Evolutionary conservation across 2,888 invertebrate species (phyloP), one percentile per base, ranked within the genome.

Genomic region (Chydorus sphaericus): DNA sequence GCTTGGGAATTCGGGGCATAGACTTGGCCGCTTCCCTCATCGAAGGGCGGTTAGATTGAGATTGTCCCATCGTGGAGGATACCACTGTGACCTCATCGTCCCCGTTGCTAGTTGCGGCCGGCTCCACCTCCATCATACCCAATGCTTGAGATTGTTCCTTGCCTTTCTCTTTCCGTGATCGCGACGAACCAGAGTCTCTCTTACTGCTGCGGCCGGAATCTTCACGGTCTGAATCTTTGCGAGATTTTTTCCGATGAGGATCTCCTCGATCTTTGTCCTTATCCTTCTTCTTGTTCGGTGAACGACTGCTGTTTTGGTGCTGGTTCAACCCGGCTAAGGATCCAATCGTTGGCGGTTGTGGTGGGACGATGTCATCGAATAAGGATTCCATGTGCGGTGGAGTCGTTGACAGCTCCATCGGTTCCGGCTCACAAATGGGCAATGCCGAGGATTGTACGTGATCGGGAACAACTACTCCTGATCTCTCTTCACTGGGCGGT

Each of bases 1-100:
- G 28, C 30, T 54, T 54, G 29, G 54, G 54, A 31, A 54, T 54
- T 11, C 39, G 44, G 18, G 54, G 54, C 54, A 54, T 28, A 14
- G 39, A 29, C 26, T 54, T 54, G 33, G 50, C 50, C 2, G 50
- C 50, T 20, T 50, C 50, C 30, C 50, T 28, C 20, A 44, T 26
- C 14, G 5, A 26, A 28, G 44, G 44, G n/a, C 30, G 50, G 29
- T 50, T 50, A 11, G 29, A 11, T 8, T n/a, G 30, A 5, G 28
- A 30, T 18, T 18, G 29, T 20, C 29, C 50, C 23, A 18, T 30
- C n/a, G 18, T 18, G 18, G 20, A 20, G 11, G 18, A 28, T 29
- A 31, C 30, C 29, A 29, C 50, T 16, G 29, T 30, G 18, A 31
- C 50, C 30, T 30, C 50, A 28, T 50, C 50, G 28, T 50, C 50